These are phyloP conservation scores for Dermatemys mawii DNA, from an alignment of 2,113 vertebrate species.

Conservation along the genomic window DNA sequence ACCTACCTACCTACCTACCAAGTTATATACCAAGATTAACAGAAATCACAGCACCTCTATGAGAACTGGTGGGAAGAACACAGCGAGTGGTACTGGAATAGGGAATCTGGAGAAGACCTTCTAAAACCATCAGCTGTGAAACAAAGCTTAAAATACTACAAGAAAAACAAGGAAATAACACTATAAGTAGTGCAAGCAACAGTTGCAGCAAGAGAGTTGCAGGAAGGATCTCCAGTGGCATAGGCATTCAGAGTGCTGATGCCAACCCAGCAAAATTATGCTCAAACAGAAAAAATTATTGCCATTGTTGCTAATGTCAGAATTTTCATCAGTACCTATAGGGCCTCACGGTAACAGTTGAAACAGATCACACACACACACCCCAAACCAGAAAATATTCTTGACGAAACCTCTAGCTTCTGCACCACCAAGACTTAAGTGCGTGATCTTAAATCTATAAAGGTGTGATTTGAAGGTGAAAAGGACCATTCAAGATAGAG, in stretches of 20 bases:
- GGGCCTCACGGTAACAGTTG: too few relatives aligned
- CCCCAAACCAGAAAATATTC: too few relatives aligned
- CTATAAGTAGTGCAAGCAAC: not conserved
- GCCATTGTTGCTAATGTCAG: not conserved
- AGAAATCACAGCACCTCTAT: not conserved
- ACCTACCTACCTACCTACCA: not conserved
- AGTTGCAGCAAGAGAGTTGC: not conserved
- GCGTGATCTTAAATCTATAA: too few relatives aligned
- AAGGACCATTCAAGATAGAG: too few relatives aligned
- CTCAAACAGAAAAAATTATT: not conserved
- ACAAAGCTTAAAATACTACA: not conserved
- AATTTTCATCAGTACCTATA: not conserved
- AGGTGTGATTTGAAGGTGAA: too few relatives aligned
- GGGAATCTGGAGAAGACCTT: not conserved
- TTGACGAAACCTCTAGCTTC: too few relatives aligned
- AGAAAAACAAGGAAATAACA: not conserved
- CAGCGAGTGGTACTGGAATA: not conserved
- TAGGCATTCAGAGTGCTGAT: not conserved
- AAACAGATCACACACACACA: too few relatives aligned
- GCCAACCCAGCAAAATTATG: not conserved
- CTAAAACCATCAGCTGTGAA: not conserved
- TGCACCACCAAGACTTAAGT: too few relatives aligned
- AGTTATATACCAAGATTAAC: not conserved
- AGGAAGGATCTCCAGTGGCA: not conserved
- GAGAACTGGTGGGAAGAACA: not conserved